These are phyloP conservation scores for Acestrorhynchus altus DNA, from an alignment of 2,797 vertebrate species.

Conservation along the genomic window DNA sequence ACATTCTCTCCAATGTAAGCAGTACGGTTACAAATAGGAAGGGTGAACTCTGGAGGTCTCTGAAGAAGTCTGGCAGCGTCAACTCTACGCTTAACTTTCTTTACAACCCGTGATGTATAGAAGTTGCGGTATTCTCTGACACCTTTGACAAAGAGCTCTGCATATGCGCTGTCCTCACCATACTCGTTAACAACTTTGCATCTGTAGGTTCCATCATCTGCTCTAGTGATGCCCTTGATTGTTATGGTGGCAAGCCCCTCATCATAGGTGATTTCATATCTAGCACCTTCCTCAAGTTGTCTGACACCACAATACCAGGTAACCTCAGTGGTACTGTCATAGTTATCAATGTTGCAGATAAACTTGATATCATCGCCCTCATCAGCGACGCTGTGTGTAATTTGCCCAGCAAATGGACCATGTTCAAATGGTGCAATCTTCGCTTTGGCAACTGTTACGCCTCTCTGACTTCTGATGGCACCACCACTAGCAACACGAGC, in stretches of 20 bases:
- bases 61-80: slow-evolving; percentile 94
- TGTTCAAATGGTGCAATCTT: slow-evolving; percentile 98
- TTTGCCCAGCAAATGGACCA: slow-evolving; percentile 90
- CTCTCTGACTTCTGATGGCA: slow-evolving; percentile 90
- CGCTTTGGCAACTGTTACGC: slow-evolving; percentile 91
- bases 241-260: slow-evolving; percentile 92
- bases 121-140: slow-evolving; percentile 90
- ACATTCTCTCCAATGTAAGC: slow-evolving; percentile 91
- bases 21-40: slow-evolving; percentile 91
- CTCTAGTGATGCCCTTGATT: slow-evolving; percentile 87
- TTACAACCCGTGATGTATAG: slow-evolving; percentile 87
- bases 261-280: slow-evolving; percentile 93
- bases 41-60: slow-evolving; percentile 96
- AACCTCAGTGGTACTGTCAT: slow-evolving; percentile 93
- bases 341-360: slow-evolving; percentile 94
- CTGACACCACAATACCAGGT: slow-evolving; percentile 97
- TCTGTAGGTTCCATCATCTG: slow-evolving; percentile 95
- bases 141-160: slow-evolving; percentile 90
- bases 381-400: slow-evolving; percentile 85
- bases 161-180: slow-evolving; percentile 94
- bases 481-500: slow-evolving; percentile 93
- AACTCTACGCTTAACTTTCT: slow-evolving; percentile 92
- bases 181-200: slow-evolving; percentile 97
- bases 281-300: slow-evolving; percentile 90
- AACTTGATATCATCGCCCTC: slow-evolving; percentile 91